Evolutionary conservation across 2,888 invertebrate genomes (phyloP), one percentile per base, ranked within the genome.

Genomic region (Drosophila anomelani): DNA sequence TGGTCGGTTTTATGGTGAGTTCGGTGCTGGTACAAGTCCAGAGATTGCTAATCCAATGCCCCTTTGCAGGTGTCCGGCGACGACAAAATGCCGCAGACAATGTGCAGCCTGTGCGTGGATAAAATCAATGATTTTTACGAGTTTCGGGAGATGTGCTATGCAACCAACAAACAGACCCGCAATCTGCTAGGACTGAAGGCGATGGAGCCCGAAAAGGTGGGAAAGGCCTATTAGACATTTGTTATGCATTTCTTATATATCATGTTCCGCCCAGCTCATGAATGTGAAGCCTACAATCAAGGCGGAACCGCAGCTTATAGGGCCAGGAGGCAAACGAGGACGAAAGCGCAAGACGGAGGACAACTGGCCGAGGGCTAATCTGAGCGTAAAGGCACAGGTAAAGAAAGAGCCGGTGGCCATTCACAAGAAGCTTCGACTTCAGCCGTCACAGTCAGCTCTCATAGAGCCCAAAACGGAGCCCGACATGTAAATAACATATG

Each of bases 121-220:
- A 95, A 94, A 91, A 93, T 95, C 62, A 94, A 94, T 81, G 94
- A 95, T 78, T 94, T 94, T 90, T 94, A 93, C 39, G 94, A 94
- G 85, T 95, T 94, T 86, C 90, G 94, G 15, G 93, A 94, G 74
- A 93, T 94, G 94, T 94, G 94, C 79, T 91, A 92, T 46, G 92
- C 93, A 38, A 95, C 94, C 0, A 94, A 94, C 77, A 92, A 90
- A 32, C 91, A 92, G 51, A 94, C 94, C 0, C 88, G 94, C 26
- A 86, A 92, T 36, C 77, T 92, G 1, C 79, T 92, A 4, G 92
- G 92, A 8, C 81, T 92, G 6, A 90, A 91, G 46, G 84, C 81
- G 36, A 73, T 77, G 23, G 81, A 83, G 15, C 82, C 89, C 4
- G 81, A 82, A 55, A 90, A 83, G 69, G 81, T 85, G 51, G 77